Conservation (phyloP, 2,888 invertebrate species). For the Halocaridina rubra region DNA sequence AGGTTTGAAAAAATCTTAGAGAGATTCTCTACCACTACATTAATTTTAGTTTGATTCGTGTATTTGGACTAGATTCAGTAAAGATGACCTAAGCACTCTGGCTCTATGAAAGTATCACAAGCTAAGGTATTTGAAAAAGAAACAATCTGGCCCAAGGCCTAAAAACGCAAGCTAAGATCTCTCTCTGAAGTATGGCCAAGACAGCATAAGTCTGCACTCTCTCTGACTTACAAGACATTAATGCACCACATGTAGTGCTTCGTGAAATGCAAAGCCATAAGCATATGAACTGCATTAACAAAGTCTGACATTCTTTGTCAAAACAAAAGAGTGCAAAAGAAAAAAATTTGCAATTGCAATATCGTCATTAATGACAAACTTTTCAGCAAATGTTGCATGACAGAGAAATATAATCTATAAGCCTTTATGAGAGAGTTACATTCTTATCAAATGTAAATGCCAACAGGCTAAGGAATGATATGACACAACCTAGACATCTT, state of each 20-base stretch:
- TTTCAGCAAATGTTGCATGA: no score
- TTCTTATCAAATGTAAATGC: constrained; percentile 34
- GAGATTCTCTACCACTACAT: neutral
- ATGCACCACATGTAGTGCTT: neutral
- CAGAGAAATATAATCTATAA: constrained; percentile 12
- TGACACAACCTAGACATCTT: constrained; percentile 55
- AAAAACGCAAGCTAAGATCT: constrained; percentile 40
- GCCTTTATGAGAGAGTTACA: constrained; percentile 9
- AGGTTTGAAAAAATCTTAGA: neutral
- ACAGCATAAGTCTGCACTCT: constrained; percentile 29
- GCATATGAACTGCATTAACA: no score
- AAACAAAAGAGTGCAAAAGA: no score
- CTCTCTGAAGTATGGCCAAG: constrained; percentile 36
- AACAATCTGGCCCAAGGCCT: constrained; percentile 26
- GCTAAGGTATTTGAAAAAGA: constrained; percentile 47
- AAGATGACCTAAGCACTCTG: constrained; percentile 7
- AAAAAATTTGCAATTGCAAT: no score
- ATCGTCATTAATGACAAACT: no score
- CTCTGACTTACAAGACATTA: no score
- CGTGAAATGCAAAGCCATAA: neutral
- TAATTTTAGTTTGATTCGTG: neutral
- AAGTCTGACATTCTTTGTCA: no score
- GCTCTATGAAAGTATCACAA: constrained; percentile 56
- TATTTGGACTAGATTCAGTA: neutral
- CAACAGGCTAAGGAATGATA: constrained; percentile 56